These are phyloP conservation scores for Erebia ligea DNA, from an alignment of 2,888 invertebrate genomes.

Conservation along the genomic window DNA sequence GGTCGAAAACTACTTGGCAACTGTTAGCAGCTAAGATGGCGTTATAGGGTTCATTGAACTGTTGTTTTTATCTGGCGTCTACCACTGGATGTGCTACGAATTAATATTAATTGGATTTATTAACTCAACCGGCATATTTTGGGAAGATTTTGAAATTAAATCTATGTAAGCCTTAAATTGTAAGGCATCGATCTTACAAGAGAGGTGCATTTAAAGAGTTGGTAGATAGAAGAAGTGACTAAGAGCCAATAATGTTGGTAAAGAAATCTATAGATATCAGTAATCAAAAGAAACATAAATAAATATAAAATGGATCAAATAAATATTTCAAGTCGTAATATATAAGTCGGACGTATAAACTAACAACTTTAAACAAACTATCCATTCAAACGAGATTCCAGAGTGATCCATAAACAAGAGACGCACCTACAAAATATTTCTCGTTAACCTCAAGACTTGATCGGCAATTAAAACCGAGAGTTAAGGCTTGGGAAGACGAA, in stretches of 20 bases:
- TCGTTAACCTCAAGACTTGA: slow-evolving; percentile 32
- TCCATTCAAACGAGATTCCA: background rate
- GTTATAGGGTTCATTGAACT: slow-evolving; percentile 30
- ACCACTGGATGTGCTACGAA: slow-evolving; percentile 30
- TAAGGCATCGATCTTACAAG: too few species aligned
- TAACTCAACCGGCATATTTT: slow-evolving; percentile 35
- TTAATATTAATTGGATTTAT: slow-evolving; percentile 41
- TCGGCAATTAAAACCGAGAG: slow-evolving; percentile 35
- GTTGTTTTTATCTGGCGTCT: slow-evolving; percentile 24
- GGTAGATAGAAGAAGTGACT: too few species aligned
- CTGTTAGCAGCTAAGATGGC: slow-evolving; percentile 32
- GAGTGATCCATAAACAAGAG: background rate
- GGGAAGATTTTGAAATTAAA: background rate
- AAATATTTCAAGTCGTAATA: background rate
- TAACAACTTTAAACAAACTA: background rate
- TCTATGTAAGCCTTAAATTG: background rate
- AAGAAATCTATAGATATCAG: too few species aligned
- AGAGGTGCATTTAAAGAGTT: too few species aligned
- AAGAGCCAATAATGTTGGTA: too few species aligned
- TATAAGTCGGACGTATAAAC: background rate
- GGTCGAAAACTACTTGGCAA: slow-evolving; percentile 33
- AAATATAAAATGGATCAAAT: background rate
- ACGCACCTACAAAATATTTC: slow-evolving; percentile 17
- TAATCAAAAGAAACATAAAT: too few species aligned
- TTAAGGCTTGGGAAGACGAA: background rate